Evolutionary conservation across 2,888 invertebrate species (phyloP).

Genomic region (Euspilapteryx auroguttella): DNA sequence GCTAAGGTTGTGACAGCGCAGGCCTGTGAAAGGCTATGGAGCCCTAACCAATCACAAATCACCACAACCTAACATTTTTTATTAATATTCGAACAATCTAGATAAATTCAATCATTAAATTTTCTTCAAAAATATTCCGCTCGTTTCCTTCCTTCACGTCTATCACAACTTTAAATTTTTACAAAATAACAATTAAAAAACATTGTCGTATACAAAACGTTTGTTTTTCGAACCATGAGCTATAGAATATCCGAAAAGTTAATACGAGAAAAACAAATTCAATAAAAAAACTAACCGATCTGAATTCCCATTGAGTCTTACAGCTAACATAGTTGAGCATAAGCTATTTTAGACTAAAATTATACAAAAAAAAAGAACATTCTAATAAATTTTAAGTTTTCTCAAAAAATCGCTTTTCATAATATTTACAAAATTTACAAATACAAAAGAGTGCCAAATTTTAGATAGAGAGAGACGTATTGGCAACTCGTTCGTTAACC

Average conservation of each 20-base stretch:
- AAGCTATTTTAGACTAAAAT: conserved; percentile 46
- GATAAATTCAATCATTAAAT: conserved; percentile 13
- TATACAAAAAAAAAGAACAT: conserved; percentile 26
- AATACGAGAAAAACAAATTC: background rate
- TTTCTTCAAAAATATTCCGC: conserved; percentile 39
- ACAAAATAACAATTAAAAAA: too few relatives aligned
- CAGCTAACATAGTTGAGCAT: conserved; percentile 53
- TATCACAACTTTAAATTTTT: background rate
- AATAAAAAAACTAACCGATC: background rate
- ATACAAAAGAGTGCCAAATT: conserved; percentile 32
- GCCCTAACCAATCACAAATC: conserved; percentile 20
- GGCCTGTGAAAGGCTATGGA: conserved; percentile 12
- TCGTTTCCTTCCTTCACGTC: conserved; percentile 22
- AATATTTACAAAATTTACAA: too few relatives aligned
- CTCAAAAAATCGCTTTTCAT: conserved; percentile 49
- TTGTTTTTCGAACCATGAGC: too few relatives aligned
- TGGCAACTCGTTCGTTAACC: conserved; percentile 31
- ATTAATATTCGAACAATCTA: conserved; percentile 12
- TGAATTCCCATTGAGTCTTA: conserved; percentile 14
- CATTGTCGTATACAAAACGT: background rate
- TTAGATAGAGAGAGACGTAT: conserved; percentile 19
- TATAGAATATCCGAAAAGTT: too few relatives aligned
- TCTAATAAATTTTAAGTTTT: conserved; percentile 27
- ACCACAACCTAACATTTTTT: conserved; percentile 51
- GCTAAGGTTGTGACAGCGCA: conserved; percentile 41